Evolutionary conservation across 2,113 vertebrate genomes (phyloP).

Genomic region (Ia io): DNA sequence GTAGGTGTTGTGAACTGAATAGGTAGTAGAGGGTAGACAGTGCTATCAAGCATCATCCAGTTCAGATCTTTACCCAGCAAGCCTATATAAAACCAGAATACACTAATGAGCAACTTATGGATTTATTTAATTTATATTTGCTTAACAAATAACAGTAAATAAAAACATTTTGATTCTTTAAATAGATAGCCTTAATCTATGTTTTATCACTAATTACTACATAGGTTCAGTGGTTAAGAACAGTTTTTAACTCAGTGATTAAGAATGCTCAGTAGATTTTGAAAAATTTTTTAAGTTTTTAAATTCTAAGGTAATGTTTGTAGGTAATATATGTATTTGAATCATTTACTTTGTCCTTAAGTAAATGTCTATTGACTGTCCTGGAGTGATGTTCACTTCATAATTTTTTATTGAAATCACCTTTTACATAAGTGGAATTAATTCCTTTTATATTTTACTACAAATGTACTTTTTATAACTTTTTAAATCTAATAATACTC

Average conservation of each 20-base stretch:
- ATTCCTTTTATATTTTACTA: background rate
- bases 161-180: background rate
- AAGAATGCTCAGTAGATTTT: background rate
- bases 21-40: background rate
- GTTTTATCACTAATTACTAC: background rate
- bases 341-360: background rate
- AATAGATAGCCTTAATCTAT: background rate
- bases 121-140: slow-evolving; percentile 19
- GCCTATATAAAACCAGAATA: background rate
- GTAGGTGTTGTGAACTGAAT: background rate
- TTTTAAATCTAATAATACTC: background rate
- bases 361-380: background rate
- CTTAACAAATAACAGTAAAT: background rate
- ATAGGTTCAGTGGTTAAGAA: background rate
- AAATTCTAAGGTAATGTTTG: background rate
- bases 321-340: background rate
- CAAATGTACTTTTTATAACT: background rate
- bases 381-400: background rate
- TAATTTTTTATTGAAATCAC: background rate
- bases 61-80: background rate
- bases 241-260: background rate
- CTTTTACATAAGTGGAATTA: background rate
- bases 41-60: background rate
- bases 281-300: background rate
- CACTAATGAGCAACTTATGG: background rate